Evolutionary conservation across 2,888 invertebrate species (phyloP), one percentile per base, ranked within the genome.

Genomic region (Agrochola macilenta): DNA sequence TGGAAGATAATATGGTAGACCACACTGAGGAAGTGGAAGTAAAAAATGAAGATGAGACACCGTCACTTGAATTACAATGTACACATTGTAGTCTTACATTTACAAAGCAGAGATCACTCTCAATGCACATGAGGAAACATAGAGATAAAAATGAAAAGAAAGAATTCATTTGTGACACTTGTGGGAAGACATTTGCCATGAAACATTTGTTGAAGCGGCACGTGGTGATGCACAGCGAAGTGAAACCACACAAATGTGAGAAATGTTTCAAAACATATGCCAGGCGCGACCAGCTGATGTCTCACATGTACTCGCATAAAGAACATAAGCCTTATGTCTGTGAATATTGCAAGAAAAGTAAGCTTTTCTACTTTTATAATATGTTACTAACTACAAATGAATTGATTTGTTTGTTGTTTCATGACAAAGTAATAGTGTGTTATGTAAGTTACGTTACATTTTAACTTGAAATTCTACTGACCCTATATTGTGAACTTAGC

Each of bases 261-360:
- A 92, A 97, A 66, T 98, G 98, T 87, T 93, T 96, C 2, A 97
- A 97, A 88, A 95, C 94, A 1, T 98, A 97, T 88, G 95, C 97
- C 0, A 93, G 97, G 68, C 95, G 96, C 2, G 97, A 97, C 69
- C 97, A 97, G 85, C 91, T 97, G 0, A 94, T 94, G 17, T 95
- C 96, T 77, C 98, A 98, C 89, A 94, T 97, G 92, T 97, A 97
- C 84, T 94, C 95, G n/a, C 97, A 97, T 91, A 94, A 95, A 35
- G 97, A 97, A 5, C 90, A 95, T 43, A 97, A 97, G 89, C 96
- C 97, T 11, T 97, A 97, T 90, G 93, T 95, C 26, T 97, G 97
- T 90, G 94, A 96, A 54, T 96, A 97, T 87, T 97, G 97, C 91
- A 95, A 94, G 78, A 97, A 97, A 97, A 97, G 96, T 97, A 90